Conservation (phyloP, 2,113 vertebrate genomes). For the Mus pahari region DNA sequence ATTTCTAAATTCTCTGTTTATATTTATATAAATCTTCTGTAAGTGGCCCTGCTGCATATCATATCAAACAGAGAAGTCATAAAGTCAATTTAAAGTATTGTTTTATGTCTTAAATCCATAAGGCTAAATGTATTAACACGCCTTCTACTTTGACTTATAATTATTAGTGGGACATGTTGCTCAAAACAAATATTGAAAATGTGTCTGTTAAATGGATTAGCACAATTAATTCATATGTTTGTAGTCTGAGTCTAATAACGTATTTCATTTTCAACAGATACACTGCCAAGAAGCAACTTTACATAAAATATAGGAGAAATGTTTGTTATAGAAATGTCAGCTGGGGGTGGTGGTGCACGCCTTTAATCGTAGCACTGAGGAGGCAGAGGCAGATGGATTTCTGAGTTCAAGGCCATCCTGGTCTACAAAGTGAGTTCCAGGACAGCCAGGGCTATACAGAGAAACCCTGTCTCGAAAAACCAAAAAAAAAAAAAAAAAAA, state of each 20-base stretch:
- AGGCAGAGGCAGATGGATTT: too few species aligned
- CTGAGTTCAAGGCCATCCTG: too few species aligned
- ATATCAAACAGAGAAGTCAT: neutral
- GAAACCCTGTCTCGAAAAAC: too few species aligned
- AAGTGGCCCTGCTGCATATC: neutral
- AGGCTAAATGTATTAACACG: neutral
- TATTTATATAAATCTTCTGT: neutral
- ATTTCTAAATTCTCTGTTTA: neutral
- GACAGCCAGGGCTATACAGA: too few species aligned
- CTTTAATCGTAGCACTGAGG: too few species aligned
- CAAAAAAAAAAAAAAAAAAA: too few species aligned
- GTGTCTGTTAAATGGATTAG: neutral
- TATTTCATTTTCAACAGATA: neutral
- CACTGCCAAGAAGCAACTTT: neutral
- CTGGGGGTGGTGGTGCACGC: too few species aligned
- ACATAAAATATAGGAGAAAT: neutral
- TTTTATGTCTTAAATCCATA: neutral
- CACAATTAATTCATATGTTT: neutral
- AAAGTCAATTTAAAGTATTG: constrained; percentile 11
- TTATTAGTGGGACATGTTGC: neutral
- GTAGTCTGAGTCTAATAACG: neutral
- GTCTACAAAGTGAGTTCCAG: too few species aligned
- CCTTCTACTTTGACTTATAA: neutral
- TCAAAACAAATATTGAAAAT: constrained; percentile 5
- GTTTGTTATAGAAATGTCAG: neutral